A percentile compares a stretch with the other conserved stretches of the same genome.
Conservation (phyloP, 1,140 invertebrate genomes). For the Subanguina moxae region DNA sequence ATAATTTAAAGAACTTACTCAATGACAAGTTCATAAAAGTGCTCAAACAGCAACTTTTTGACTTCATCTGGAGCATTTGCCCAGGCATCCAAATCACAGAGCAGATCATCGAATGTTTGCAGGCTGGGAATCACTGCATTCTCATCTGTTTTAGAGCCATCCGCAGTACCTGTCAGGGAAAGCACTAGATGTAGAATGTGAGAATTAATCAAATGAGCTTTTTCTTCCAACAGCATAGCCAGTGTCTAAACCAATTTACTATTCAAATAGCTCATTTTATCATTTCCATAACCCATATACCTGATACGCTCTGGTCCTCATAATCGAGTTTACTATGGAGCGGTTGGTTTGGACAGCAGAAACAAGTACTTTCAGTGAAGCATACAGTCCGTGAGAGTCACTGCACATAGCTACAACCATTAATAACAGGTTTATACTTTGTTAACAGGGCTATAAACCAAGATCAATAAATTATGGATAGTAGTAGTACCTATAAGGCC, state of each 20-base stretch:
- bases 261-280: no score
- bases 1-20: constrained; percentile 68
- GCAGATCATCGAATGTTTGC: constrained; percentile 85
- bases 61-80: constrained; percentile 70
- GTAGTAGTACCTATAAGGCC: no score
- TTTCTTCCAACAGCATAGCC: constrained; percentile 87
- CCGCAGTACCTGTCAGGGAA: constrained; percentile 85
- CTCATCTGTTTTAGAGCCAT: constrained; percentile 78
- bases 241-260: constrained; percentile 68
- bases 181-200: constrained; percentile 94
- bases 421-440: no score
- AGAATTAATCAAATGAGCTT: constrained; percentile 83
- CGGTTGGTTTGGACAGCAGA: constrained; percentile 89
- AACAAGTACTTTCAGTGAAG: constrained; percentile 90
- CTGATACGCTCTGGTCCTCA: constrained; percentile 63
- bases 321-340: constrained; percentile 38
- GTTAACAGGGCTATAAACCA: no score
- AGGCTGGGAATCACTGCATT: constrained; percentile 83
- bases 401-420: constrained; percentile 96
- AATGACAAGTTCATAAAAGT: constrained; percentile 84
- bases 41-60: constrained; percentile 85
- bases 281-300: no score
- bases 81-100: constrained; percentile 85
- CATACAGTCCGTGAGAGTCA: constrained; percentile 93
- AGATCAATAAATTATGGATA: no score